phyloP scores from a whole-genome alignment of 2,113 vertebrate genomes.

The Zosterops hypoxanthus region DNA sequence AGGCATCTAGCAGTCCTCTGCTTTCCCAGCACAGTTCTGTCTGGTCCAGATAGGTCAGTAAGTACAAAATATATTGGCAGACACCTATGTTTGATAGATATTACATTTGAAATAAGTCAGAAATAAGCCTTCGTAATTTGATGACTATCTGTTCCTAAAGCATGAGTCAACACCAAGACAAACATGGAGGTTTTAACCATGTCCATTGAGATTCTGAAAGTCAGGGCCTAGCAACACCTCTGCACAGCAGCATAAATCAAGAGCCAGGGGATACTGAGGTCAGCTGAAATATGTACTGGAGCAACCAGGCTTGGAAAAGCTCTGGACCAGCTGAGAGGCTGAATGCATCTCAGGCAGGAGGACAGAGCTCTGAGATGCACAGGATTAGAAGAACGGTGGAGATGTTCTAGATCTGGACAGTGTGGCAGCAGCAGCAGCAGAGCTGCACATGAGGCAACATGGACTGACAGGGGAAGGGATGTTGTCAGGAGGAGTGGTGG shows the following conservation, averaged over 20 bases:
- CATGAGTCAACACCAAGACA: not conserved
- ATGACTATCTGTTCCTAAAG: not conserved
- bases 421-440: fast-evolving
- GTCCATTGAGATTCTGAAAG: not conserved
- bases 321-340: not conserved
- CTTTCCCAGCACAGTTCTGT: not conserved
- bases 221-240: not conserved
- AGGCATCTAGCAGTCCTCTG: not conserved
- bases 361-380: not conserved
- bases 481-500: not conserved
- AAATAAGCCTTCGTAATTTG: not conserved
- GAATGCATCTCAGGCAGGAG: not conserved
- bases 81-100: not conserved
- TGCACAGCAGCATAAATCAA: not conserved
- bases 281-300: not conserved
- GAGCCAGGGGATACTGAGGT: not conserved
- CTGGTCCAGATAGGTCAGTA: not conserved
- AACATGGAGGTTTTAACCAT: not conserved
- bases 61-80: not conserved
- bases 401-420: not conserved
- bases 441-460: not conserved
- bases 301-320: not conserved
- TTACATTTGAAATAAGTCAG: not conserved
- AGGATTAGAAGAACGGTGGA: not conserved
- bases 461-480: not conserved